phyloP scores from a whole-genome alignment of 2,113 vertebrate species.

The Spea bombifrons region DNA sequence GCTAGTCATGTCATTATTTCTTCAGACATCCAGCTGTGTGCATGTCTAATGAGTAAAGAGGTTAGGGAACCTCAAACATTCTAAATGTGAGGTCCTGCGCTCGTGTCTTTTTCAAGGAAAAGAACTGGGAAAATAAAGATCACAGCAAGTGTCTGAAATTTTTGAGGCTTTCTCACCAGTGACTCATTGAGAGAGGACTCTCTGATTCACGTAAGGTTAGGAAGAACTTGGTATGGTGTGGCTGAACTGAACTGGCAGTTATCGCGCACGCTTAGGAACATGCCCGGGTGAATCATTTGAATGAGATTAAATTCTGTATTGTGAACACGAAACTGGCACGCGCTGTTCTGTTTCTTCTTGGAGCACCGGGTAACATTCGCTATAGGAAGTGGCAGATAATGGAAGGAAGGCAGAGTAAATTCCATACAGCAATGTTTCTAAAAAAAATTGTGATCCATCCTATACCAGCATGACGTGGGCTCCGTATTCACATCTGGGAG shows the following conservation, averaged over 20 bases:
- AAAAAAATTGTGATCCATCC: too few relatives aligned
- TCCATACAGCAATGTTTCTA: too few relatives aligned
- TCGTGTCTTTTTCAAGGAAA: too few relatives aligned
- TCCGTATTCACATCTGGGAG: too few relatives aligned
- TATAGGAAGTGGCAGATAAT: background rate
- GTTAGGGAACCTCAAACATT: too few relatives aligned
- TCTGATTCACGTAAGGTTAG: slow-evolving; percentile 32
- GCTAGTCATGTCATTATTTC: too few relatives aligned
- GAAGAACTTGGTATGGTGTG: background rate
- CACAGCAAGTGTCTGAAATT: slow-evolving; percentile 5
- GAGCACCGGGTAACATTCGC: background rate
- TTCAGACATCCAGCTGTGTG: too few relatives aligned
- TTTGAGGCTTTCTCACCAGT: slow-evolving; percentile 29
- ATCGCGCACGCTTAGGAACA: slow-evolving; percentile 1
- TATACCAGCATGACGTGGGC: too few relatives aligned
- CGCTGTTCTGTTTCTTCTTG: background rate
- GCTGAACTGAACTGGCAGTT: slow-evolving; percentile 1
- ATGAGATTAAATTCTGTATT: background rate
- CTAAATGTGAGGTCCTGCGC: too few relatives aligned
- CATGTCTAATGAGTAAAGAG: too few relatives aligned
- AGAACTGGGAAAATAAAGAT: background rate
- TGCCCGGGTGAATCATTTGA: slow-evolving; percentile 20
- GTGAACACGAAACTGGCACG: background rate
- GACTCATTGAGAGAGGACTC: slow-evolving; percentile 24
- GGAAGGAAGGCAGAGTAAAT: background rate